Conservation (phyloP, 2,113 vertebrate species). For the Tragelaphus scriptus region DNA sequence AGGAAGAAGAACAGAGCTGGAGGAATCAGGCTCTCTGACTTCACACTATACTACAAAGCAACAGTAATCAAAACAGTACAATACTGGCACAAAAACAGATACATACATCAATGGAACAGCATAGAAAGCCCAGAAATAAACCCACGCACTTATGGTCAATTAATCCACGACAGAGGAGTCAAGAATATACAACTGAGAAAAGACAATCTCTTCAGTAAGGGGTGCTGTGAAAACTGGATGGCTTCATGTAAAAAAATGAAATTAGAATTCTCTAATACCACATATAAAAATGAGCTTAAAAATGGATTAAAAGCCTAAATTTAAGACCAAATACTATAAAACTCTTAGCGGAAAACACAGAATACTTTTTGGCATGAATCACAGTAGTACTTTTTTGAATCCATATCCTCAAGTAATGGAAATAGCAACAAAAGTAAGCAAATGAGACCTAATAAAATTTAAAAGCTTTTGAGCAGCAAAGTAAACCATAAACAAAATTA, state of each 20-base stretch:
- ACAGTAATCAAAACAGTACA: not conserved
- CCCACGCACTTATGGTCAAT: not conserved
- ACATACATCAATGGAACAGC: not conserved
- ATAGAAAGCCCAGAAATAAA: not conserved
- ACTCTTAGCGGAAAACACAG: not conserved
- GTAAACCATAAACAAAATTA: not conserved
- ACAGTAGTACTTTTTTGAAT: not conserved
- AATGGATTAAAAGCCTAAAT: not conserved
- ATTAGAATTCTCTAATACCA: not conserved
- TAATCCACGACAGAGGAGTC: not conserved
- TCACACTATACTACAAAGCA: not conserved
- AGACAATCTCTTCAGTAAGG: not conserved
- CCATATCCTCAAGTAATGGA: not conserved
- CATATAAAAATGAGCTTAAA: not conserved
- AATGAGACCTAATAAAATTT: not conserved
- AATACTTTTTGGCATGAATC: not conserved
- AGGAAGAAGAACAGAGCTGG: not conserved
- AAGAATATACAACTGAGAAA: not conserved
- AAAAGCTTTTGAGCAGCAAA: not conserved
- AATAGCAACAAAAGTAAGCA: not conserved
- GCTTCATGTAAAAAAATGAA: not conserved
- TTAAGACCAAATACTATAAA: not conserved
- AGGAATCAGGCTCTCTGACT: not conserved
- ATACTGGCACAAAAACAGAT: not conserved
- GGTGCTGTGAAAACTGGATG: not conserved